These are phyloP conservation scores for Halcyon badia DNA, from an alignment of 2,797 vertebrate genomes.

Conservation along the genomic window DNA sequence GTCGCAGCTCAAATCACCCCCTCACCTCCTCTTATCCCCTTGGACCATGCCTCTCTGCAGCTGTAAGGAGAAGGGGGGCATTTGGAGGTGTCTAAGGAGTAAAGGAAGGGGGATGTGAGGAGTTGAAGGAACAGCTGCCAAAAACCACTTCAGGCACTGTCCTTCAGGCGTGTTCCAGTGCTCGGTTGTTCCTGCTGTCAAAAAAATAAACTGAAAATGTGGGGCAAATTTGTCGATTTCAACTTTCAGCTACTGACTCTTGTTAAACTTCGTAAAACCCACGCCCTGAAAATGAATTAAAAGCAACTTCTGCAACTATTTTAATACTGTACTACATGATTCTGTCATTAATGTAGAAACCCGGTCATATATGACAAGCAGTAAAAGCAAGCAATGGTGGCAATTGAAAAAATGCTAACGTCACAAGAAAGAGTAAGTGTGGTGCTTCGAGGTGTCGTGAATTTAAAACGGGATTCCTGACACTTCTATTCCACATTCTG, in stretches of 20 bases:
- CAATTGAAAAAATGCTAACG: accelerated
- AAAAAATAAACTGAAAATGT: background rate
- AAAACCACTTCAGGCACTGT: background rate
- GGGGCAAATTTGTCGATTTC: background rate
- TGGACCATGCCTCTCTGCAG: background rate
- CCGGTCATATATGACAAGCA: background rate
- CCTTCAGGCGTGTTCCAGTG: accelerated
- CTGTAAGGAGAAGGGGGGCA: background rate
- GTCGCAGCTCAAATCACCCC: background rate
- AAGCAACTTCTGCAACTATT: background rate
- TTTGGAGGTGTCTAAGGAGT: background rate
- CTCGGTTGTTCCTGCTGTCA: background rate
- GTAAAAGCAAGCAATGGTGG: background rate
- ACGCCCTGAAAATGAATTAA: background rate
- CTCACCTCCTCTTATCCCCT: accelerated
- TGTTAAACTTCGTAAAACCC: background rate
- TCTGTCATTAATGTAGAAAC: background rate
- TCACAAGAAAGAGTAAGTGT: background rate
- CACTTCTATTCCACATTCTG: background rate
- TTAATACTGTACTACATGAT: background rate
- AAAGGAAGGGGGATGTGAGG: background rate
- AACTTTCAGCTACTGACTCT: background rate
- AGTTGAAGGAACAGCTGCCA: background rate
- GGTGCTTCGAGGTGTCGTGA: background rate
- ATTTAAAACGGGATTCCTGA: background rate